A percentile compares a stretch with the other conserved stretches of the same genome.
phyloP scores from a whole-genome alignment of 2,888 invertebrate genomes.

The Cheilosia soror region DNA sequence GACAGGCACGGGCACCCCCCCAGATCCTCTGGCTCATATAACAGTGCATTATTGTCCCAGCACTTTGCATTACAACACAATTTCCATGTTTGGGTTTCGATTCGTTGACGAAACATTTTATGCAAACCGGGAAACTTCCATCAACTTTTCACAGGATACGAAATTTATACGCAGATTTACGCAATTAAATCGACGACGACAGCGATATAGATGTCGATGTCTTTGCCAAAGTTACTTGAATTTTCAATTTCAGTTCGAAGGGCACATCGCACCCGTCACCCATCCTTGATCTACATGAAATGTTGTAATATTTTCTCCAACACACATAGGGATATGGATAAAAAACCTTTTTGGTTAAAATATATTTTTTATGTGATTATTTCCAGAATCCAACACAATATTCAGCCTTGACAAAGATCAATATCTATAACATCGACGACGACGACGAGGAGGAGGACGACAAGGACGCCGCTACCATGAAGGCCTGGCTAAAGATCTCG shows the following conservation, averaged over 20 bases:
- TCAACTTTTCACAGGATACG: neutral
- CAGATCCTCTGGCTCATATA: neutral
- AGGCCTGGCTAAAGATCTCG: constrained; percentile 89
- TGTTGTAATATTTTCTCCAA: constrained; percentile 17
- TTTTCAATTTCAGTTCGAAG: constrained; percentile 36
- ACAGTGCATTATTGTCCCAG: constrained; percentile 4
- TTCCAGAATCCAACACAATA: constrained; percentile 37
- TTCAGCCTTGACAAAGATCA: constrained; percentile 26
- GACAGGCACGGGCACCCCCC: neutral
- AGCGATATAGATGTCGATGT: neutral
- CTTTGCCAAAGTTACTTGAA: constrained; percentile 11
- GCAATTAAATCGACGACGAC: constrained; percentile 13
- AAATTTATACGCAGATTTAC: constrained; percentile 18
- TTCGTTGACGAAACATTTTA: neutral
- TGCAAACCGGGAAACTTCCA: constrained; percentile 3
- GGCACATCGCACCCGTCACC: constrained; percentile 1
- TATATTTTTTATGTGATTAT: constrained; percentile 41
- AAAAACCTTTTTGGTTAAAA: neutral
- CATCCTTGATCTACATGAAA: constrained; percentile 45
- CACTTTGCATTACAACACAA: constrained; percentile 11
- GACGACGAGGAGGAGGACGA: constrained; percentile 8
- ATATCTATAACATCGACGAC: constrained; percentile 12
- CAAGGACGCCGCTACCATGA: constrained; percentile 81
- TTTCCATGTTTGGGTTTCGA: constrained; percentile 9
- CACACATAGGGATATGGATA: constrained; percentile 4